These are phyloP conservation scores for Vollenhovia emeryi DNA, from an alignment of 1,140 invertebrate genomes.

Conservation along the genomic window DNA sequence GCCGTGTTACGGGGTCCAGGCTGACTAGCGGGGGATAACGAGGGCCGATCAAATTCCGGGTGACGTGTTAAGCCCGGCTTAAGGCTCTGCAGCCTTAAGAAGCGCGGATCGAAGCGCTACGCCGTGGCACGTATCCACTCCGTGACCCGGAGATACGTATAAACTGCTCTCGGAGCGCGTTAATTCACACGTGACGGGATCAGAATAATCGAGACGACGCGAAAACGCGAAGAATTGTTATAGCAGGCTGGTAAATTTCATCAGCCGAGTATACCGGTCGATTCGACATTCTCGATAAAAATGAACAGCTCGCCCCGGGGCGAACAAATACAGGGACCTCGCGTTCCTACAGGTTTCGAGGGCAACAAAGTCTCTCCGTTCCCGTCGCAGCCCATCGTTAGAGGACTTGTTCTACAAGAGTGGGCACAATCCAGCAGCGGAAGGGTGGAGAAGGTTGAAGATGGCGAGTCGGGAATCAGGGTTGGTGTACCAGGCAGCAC, in stretches of 20 bases:
- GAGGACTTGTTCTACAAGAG: slow-evolving; percentile 66
- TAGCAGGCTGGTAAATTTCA: no score
- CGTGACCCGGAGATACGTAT: slow-evolving; percentile 1
- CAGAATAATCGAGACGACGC: not conserved
- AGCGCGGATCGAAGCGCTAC: slow-evolving; percentile 9
- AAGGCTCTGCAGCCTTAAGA: slow-evolving; percentile 52
- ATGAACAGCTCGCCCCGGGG: not conserved
- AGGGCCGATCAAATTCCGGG: slow-evolving; percentile 59
- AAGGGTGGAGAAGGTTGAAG: slow-evolving; percentile 53
- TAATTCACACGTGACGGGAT: slow-evolving; percentile 7
- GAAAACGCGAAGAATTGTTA: no score
- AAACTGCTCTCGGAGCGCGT: not conserved
- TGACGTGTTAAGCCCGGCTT: slow-evolving; percentile 69
- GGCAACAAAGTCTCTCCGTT: slow-evolving; percentile 24
- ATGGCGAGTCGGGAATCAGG: slow-evolving; percentile 46
- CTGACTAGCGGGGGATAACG: slow-evolving; percentile 59
- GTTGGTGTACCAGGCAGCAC: not conserved
- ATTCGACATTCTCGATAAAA: not conserved
- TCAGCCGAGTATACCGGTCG: no score
- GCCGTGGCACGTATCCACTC: not conserved
- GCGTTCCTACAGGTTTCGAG: slow-evolving; percentile 1
- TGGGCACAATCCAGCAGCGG: slow-evolving; percentile 23
- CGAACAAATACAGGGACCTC: not conserved
- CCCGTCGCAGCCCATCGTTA: slow-evolving; percentile 48
- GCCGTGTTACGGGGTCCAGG: slow-evolving; percentile 61